Evolutionary conservation across 2,888 invertebrate species (phyloP), one percentile per base, ranked within the genome.

Genomic region (Drosophila buzzatii): DNA sequence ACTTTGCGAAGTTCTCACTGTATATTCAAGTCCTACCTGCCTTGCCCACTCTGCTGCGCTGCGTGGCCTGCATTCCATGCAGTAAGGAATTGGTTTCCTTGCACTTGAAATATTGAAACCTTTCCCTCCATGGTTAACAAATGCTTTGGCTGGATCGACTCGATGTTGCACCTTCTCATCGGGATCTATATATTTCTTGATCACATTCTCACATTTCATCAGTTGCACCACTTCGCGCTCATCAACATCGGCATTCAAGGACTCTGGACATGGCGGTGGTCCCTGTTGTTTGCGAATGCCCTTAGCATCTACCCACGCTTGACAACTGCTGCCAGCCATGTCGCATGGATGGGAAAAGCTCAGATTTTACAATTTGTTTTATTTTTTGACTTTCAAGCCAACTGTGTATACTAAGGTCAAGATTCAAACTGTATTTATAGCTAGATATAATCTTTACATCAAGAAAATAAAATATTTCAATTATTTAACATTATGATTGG

Each of bases 261-360:
- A 18, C 7, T 20, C 20, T 2, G 18, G 8, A 39, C 68, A 79
- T 44, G 12, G 31, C 31, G 10, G 0, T 3, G 12, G n/a, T 12
- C n/a, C 12, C 3, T 10, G 10, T n/a, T 39, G n/a, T 39, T 39
- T n/a, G n/a, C 27, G 23, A 41, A 39, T n/a, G 23, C n/a, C 16
- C 14, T 44, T 42, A 39, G 58, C 56, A 0, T 14, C 8, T 0
- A 23, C 7, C 80, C 52, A 65, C 0, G 42, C 37, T 14, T 57
- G 44, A 39, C 80, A 88, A 44, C 80, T 71, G 31, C 27, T 71
- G 4, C 23, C 65, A 44, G 59, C 53, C 82, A 87, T 87, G 10
- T 27, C 14, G 8, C 20, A 37, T 31, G n/a, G 35, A 0, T 41
- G 12, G 2, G 14, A 61, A 41, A 12, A 27, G 20, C 16, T 42